Conservation (phyloP, 2,797 vertebrate species). For the Eleutherodactylus coqui region DNA sequence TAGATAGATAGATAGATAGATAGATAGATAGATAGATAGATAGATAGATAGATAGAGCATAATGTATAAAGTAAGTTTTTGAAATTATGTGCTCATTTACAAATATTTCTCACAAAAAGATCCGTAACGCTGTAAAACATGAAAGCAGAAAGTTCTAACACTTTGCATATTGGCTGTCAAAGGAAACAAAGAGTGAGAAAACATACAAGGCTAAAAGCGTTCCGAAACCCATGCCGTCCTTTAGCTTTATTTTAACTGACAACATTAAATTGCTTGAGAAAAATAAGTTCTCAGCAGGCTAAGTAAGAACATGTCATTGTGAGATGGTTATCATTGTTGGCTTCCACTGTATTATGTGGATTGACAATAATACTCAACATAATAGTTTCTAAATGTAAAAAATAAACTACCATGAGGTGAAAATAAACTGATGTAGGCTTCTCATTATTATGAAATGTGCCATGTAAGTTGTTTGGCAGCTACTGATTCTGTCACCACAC, state of each 20-base stretch:
- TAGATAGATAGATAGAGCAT: neutral
- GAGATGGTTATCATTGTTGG: conserved; percentile 29
- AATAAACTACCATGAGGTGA: conserved; percentile 27
- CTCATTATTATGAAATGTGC: conserved; percentile 27
- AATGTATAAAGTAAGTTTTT: neutral
- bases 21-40: conserved; percentile 17
- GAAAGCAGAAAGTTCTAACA: neutral
- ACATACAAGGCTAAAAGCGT: conserved; percentile 1
- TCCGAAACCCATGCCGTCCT: neutral
- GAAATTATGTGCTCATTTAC: neutral
- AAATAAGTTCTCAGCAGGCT: conserved; percentile 45
- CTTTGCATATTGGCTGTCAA: conserved; percentile 16
- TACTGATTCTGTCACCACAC: neutral
- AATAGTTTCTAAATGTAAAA: conserved; percentile 40
- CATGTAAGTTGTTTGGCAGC: conserved; percentile 10
- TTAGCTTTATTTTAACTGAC: conserved; percentile 46
- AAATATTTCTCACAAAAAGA: neutral
- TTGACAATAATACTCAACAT: conserved; percentile 22
- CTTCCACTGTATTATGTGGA: neutral
- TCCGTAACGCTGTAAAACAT: neutral
- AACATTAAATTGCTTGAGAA: conserved; percentile 51
- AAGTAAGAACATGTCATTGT: conserved; percentile 27
- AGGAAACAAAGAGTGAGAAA: conserved; percentile 26
- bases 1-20: conserved; percentile 13
- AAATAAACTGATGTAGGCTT: conserved; percentile 22